phyloP scores from a whole-genome alignment of 1,140 invertebrate species.

The Plutomurus gul region DNA sequence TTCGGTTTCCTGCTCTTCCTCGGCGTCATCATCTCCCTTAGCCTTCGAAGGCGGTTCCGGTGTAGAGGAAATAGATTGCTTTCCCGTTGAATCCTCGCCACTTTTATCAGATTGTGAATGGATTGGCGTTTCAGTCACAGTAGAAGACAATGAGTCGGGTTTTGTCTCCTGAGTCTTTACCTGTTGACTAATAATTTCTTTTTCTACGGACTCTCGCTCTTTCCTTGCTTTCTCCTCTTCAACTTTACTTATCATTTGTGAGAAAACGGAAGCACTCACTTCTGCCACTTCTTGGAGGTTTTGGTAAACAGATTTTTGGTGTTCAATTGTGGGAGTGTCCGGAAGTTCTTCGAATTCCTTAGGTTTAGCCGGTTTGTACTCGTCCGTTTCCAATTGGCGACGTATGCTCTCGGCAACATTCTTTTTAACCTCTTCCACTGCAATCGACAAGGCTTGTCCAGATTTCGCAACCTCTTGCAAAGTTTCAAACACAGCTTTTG shows the following conservation, averaged over 20 bases:
- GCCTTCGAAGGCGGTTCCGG: background rate
- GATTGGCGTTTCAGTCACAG: background rate
- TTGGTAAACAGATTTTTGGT: constrained; percentile 32
- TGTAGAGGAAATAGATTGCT: background rate
- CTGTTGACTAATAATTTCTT: no score
- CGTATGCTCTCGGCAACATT: constrained; percentile 29
- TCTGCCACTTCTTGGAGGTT: constrained; percentile 37
- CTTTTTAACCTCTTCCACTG: constrained; percentile 36
- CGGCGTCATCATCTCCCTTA: background rate
- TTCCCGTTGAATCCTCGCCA: no score
- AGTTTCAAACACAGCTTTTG: constrained; percentile 36
- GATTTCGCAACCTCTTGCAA: constrained; percentile 36
- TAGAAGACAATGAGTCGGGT: background rate
- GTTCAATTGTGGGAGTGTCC: constrained; percentile 19
- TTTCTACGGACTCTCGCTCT: background rate
- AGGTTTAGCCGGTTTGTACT: constrained; percentile 26
- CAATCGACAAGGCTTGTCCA: constrained; percentile 5
- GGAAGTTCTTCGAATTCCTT: background rate
- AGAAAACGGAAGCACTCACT: constrained; percentile 7
- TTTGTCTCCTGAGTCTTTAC: no score
- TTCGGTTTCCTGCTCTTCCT: background rate
- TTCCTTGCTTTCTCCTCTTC: background rate
- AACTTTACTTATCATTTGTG: constrained; percentile 20
- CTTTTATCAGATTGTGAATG: background rate
- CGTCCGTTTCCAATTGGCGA: constrained; percentile 34